phyloP scores from a whole-genome alignment of 2,113 vertebrate species.

The Dicrurus megarhynchus region DNA sequence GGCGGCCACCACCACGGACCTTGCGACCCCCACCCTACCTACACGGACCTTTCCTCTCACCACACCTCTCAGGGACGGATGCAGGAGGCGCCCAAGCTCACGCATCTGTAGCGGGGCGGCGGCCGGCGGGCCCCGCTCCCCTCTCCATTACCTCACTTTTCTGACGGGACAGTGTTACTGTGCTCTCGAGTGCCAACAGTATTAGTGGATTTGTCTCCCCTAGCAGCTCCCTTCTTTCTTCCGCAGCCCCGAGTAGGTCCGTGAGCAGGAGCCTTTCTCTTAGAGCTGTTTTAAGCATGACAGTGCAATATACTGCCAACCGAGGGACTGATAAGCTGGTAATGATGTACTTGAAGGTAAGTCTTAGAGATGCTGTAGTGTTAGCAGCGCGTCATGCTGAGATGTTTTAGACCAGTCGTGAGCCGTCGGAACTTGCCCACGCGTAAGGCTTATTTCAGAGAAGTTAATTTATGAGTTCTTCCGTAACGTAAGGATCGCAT shows the following conservation, averaged over 20 bases:
- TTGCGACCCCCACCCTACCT: conserved; percentile 98
- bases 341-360: conserved; percentile 94
- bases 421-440: conserved; percentile 62
- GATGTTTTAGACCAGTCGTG: conserved; percentile 73
- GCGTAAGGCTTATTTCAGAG: conserved; percentile 73
- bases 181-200: conserved; percentile 85
- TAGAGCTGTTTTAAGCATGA: conserved; percentile 79
- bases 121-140: conserved; percentile 75
- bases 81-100: conserved; percentile 98
- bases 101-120: conserved; percentile 92
- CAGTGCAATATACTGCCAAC: conserved; percentile 84
- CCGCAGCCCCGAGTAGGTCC: conserved; percentile 63
- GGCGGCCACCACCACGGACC: conserved; percentile 99
- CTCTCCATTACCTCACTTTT: conserved; percentile 94
- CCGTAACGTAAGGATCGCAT: conserved; percentile 78
- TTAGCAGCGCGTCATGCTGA: conserved; percentile 81
- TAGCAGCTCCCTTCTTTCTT: conserved; percentile 69
- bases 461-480: conserved; percentile 90
- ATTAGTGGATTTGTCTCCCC: conserved; percentile 74
- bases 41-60: conserved; percentile 98
- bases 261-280: conserved; percentile 71
- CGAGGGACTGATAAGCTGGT: conserved; percentile 80
- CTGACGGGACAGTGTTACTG: conserved; percentile 67
- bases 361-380: conserved; percentile 84
- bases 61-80: conserved; percentile 99